These are phyloP conservation scores for Arge pagana DNA, from an alignment of 2,888 invertebrate genomes.

Conservation along the genomic window DNA sequence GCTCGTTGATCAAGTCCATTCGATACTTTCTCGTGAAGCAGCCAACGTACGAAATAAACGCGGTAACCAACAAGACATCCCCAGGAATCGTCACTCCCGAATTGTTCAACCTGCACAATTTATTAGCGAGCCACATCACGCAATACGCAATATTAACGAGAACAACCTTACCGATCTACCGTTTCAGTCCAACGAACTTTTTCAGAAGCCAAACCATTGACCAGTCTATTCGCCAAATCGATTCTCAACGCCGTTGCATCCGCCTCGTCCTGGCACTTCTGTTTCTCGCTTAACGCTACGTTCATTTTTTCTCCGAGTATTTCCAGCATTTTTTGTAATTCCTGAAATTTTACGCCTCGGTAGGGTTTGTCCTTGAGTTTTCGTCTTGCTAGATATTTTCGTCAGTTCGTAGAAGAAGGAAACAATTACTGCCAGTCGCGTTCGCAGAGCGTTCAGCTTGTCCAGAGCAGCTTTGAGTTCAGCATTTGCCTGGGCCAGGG, in stretches of 20 bases:
- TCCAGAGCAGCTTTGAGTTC: slow-evolving; percentile 82
- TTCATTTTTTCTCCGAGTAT: slow-evolving; percentile 82
- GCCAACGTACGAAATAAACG: slow-evolving; percentile 94
- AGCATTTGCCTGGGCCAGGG: slow-evolving; percentile 82
- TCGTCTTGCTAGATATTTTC: not conserved
- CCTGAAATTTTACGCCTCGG: slow-evolving; percentile 51
- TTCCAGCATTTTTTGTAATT: slow-evolving; percentile 77
- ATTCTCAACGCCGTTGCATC: slow-evolving; percentile 88
- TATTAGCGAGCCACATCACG: not conserved
- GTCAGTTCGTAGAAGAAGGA: not conserved
- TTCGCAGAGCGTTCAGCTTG: slow-evolving; percentile 77
- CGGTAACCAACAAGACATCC: slow-evolving; percentile 85
- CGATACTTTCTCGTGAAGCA: slow-evolving; percentile 89
- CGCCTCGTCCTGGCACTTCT: slow-evolving; percentile 90
- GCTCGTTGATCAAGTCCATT: slow-evolving; percentile 73
- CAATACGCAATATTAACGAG: slow-evolving; percentile 1
- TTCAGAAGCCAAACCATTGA: slow-evolving; percentile 91
- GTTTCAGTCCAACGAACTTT: slow-evolving; percentile 82
- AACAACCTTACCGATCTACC: slow-evolving; percentile 59
- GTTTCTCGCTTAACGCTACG: slow-evolving; percentile 81
- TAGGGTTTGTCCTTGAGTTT: no score
- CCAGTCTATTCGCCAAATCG: slow-evolving; percentile 87
- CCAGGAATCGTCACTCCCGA: slow-evolving; percentile 84
- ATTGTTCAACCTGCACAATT: slow-evolving; percentile 65
- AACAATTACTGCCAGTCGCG: slow-evolving; percentile 65